Evolutionary conservation across 2,797 vertebrate species (phyloP).

Genomic region (Tragelaphus oryx): DNA sequence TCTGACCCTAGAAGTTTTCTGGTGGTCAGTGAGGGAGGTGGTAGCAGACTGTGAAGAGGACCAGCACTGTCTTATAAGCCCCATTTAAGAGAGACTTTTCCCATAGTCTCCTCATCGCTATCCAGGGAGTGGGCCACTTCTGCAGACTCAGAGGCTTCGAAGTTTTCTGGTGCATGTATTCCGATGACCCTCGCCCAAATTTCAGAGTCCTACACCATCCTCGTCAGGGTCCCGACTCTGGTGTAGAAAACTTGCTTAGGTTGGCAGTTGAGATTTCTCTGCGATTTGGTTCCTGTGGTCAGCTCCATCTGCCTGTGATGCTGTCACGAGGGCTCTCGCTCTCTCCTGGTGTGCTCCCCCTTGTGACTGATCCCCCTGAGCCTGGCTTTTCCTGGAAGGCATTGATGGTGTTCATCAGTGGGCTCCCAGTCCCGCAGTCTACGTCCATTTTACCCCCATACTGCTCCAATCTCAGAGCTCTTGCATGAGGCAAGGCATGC

Average conservation of each 20-base stretch:
- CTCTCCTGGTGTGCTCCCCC: not conserved
- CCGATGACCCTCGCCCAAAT: not conserved
- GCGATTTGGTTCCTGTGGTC: not conserved
- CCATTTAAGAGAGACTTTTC: not conserved
- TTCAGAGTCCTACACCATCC: not conserved
- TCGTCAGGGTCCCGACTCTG: not conserved
- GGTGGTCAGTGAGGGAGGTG: not conserved
- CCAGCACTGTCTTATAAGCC: not conserved
- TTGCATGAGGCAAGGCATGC: fast-evolving
- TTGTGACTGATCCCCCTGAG: not conserved
- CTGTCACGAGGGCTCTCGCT: fast-evolving
- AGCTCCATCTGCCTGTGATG: not conserved
- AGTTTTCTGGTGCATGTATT: no score
- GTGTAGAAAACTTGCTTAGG: not conserved
- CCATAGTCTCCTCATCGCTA: fast-evolving
- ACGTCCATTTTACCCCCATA: fast-evolving
- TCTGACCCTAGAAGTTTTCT: not conserved
- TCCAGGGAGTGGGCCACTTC: not conserved
- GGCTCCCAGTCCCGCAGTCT: not conserved
- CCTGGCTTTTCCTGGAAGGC: not conserved
- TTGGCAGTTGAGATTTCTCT: not conserved
- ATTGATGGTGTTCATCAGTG: not conserved
- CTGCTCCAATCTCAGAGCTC: not conserved
- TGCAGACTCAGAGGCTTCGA: not conserved
- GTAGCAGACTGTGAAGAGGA: not conserved